Evolutionary conservation across 2,888 invertebrate species (phyloP), one percentile per base, ranked within the genome.

Genomic region (Tillus elongatus): DNA sequence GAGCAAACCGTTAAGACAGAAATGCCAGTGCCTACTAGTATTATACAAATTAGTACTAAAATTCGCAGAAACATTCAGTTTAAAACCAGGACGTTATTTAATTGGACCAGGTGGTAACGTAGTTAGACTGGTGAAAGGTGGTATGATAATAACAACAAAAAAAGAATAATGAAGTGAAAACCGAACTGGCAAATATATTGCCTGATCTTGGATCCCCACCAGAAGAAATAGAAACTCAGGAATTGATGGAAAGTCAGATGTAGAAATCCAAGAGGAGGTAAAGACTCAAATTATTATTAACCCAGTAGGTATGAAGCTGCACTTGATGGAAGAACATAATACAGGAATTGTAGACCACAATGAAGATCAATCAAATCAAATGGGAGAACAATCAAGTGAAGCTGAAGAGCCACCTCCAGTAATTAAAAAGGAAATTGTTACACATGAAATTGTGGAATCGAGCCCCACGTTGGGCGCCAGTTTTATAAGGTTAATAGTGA

Each of bases 361-460:
- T 40, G 10, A 44, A 46, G 19, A 40, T 56, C 3, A 57, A 56
- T 15, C 15, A 10, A 10, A 28, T 15, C 29, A 29, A 19, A 10
- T 29, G n/a, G 12, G 8, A 12, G 2, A 29, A 29, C 31, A 35
- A 14, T 30, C 41, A 29, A 11, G 2, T 12, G 3, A 30, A 1
- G 27, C 29, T 30, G 26, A 30, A 4, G 3, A 29, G 15, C 6
- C 8, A 2, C 2, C 9, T 35, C 1, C 13, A 11, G 15, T 2
- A 11, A 27, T 3, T 8, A 9, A 28, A 8, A 15, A 13, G 3
- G 24, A 34, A 11, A 9, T 14, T 8, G 40, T 58, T 32, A 65
- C 64, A 38, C 61, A 66, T 31, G 64, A 69, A 33, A 54, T 66
- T 1, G 60, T 66, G 10, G 70, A 72, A 39, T 56, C 61, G 13